Base-by-base conservation (phyloP, 1,140 invertebrate species). In the Pseudomyrmex flavicornis region DNA sequence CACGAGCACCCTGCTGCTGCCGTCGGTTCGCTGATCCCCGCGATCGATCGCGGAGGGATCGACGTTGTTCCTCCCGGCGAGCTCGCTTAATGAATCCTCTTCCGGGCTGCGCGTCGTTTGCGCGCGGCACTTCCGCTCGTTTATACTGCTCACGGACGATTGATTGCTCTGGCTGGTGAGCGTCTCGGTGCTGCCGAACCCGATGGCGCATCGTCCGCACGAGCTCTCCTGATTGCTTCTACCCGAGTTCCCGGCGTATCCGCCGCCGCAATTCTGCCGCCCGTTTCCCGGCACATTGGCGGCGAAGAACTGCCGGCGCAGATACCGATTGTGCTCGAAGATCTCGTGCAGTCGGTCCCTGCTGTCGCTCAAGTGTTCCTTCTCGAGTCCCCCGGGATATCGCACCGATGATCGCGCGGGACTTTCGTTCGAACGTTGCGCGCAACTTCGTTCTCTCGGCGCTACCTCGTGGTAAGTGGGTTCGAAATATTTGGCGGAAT, bases 101-200 rank as follows among this genome's bases (percentile, higher is more conserved):
- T 93, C 91, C 1, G 92, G 89, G 0, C 90, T 93, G 22, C 89
- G 91, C 56, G 87, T 91, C 22, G 90, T 89, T 1, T 91, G 91
- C 0, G 50, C 79, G 87, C 91, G 85, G 0, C 93, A 92, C 62
- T 93, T 94, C 3, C 92, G 70, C 0, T 91, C 93, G 54, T 90
- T 93, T 9, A 85, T 87, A 65, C 92, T 93, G 17, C 93, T 93
- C 5, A 89, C 89, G 0, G 91, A 93, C 0, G 93, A 94, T 15
- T 93, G 92, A 66, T 94, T 94, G 73, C 93, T 94, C 59, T 94
- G 94, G 54, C 93, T 94, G 8, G 91, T 92, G 13, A 94, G 84
- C 0, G 93, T 94, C 69, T 94, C 94, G 0, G 93, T 94, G 59
- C 94, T 94, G 0, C 94, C 94, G n/a, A 94, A 94, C 3, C 93